Percentiles rank a stretch among this genome's conserved stretches.
phyloP scores from a whole-genome alignment of 2,797 vertebrate genomes.

The Ispidina lecontei region DNA sequence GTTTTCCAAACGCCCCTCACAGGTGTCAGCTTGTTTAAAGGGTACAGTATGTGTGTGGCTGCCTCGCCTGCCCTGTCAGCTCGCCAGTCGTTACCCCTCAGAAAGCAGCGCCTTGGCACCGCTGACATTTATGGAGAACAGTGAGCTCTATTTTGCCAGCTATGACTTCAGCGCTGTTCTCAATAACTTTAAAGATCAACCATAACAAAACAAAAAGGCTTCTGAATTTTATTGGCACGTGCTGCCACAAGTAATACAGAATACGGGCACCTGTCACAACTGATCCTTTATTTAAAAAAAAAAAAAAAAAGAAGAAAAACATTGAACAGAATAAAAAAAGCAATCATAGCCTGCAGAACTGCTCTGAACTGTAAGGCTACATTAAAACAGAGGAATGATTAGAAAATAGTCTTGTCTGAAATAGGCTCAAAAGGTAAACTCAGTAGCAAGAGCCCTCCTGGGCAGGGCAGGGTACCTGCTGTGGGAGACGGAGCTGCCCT shows the following conservation, averaged over 20 bases:
- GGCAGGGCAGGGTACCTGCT: not conserved
- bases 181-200: slow-evolving; percentile 80
- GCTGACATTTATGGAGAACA: slow-evolving; percentile 78
- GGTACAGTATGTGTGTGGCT: slow-evolving; percentile 14
- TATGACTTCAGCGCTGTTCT: slow-evolving; percentile 57
- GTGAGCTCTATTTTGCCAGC: slow-evolving; percentile 68
- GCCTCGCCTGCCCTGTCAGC: slow-evolving; percentile 5
- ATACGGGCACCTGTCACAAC: slow-evolving; percentile 56
- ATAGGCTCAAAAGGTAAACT: not conserved
- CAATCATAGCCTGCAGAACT: not conserved
- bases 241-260: slow-evolving; percentile 60
- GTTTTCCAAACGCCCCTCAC: not conserved
- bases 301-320: not conserved
- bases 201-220: slow-evolving; percentile 66
- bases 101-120: slow-evolving; percentile 41
- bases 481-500: not conserved
- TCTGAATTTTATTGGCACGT: slow-evolving; percentile 69
- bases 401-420: slow-evolving; percentile 11
- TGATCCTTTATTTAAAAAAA: not conserved
- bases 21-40: slow-evolving; percentile 47
- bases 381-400: not conserved
- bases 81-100: not conserved
- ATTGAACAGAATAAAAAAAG: not conserved
- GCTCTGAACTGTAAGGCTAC: not conserved
- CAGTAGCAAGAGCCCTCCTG: fast-evolving